phyloP scores from a whole-genome alignment of 2,888 invertebrate species.

The Plemyria rubiginata region DNA sequence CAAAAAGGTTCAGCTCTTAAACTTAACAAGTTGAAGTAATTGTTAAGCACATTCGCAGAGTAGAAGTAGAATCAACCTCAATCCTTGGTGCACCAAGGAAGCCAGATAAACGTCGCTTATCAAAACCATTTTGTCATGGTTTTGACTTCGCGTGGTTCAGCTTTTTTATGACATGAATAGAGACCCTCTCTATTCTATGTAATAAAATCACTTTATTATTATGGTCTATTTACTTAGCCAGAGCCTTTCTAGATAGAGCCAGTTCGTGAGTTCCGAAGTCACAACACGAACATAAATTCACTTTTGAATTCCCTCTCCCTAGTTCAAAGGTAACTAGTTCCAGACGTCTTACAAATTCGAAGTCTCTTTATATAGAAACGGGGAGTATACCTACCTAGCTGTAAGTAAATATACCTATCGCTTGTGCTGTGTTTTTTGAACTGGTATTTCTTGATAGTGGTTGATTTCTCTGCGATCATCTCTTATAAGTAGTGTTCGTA shows the following conservation, averaged over 20 bases:
- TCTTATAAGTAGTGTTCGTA: too few relatives aligned
- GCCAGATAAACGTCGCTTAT: too few relatives aligned
- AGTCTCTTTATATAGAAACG: conserved; percentile 16
- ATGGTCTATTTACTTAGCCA: too few relatives aligned
- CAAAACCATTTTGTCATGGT: too few relatives aligned
- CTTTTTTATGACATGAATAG: too few relatives aligned
- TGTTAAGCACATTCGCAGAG: not conserved
- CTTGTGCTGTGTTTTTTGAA: not conserved
- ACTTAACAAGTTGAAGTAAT: not conserved
- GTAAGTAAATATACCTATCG: not conserved
- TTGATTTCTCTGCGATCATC: not conserved
- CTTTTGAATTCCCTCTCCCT: conserved; percentile 26
- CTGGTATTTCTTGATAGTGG: not conserved
- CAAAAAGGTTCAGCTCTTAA: not conserved
- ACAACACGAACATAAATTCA: conserved; percentile 30
- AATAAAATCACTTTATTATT: too few relatives aligned
- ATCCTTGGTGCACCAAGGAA: too few relatives aligned
- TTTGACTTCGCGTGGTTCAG: too few relatives aligned
- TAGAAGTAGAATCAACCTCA: not conserved
- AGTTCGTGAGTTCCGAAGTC: conserved; percentile 14
- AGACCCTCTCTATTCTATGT: too few relatives aligned
- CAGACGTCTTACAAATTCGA: conserved; percentile 17
- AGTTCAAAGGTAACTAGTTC: conserved; percentile 31
- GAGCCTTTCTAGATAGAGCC: conserved; percentile 4
- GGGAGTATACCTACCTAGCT: not conserved